phyloP scores from a whole-genome alignment of 2,888 invertebrate species.

The Nymphalis c-album region DNA sequence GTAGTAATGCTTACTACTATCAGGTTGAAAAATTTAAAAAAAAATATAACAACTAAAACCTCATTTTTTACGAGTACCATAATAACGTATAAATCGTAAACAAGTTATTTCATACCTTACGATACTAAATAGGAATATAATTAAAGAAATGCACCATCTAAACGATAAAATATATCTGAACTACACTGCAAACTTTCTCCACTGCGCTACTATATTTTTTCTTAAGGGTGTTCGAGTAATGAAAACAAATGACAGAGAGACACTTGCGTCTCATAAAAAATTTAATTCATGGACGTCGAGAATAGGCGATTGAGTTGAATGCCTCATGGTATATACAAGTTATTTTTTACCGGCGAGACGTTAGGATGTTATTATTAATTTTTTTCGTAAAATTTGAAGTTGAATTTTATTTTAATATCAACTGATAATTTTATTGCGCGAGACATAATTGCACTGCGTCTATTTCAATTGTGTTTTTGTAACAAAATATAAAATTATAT shows the following conservation, averaged over 20 bases:
- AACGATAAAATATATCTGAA: constrained; percentile 10
- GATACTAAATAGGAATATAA: too few relatives aligned
- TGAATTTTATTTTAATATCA: neutral
- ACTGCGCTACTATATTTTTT: constrained; percentile 38
- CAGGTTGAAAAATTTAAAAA: too few relatives aligned
- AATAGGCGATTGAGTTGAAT: constrained; percentile 69
- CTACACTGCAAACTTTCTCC: neutral
- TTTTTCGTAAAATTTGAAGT: constrained; percentile 1
- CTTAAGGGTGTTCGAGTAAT: constrained; percentile 63
- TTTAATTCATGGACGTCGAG: constrained; percentile 67
- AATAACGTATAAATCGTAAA: too few relatives aligned
- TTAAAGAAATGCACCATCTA: neutral
- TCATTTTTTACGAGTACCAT: neutral
- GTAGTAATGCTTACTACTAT: too few relatives aligned
- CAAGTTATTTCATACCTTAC: too few relatives aligned
- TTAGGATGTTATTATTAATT: constrained; percentile 12
- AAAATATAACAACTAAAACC: too few relatives aligned
- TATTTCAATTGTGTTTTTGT: neutral
- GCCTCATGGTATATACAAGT: constrained; percentile 45
- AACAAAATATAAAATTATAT: neutral
- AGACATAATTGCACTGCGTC: neutral
- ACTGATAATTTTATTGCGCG: constrained; percentile 10
- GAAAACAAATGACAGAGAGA: constrained; percentile 75
- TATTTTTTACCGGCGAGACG: constrained; percentile 16
- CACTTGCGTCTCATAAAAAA: constrained; percentile 73